A percentile compares a stretch with the other conserved stretches of the same genome.
Evolutionary conservation across 2,797 vertebrate genomes (phyloP).

Genomic region (Lepus oiostolus): DNA sequence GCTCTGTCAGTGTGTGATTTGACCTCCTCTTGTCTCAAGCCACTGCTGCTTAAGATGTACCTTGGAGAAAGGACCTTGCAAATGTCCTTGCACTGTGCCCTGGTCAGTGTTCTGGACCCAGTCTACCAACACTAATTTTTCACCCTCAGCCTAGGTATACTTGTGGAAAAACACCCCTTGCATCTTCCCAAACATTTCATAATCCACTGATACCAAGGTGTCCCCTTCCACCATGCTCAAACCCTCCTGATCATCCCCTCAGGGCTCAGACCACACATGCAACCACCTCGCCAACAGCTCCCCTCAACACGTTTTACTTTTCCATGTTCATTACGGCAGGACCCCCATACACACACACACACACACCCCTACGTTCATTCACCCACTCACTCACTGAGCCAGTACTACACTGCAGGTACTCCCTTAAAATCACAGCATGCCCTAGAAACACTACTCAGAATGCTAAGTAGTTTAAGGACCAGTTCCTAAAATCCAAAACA

Average conservation of each 20-base stretch:
- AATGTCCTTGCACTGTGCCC: constrained; percentile 93
- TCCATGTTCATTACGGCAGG: background rate
- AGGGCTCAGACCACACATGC: too few relatives aligned
- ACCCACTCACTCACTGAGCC: background rate
- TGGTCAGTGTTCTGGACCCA: constrained; percentile 95
- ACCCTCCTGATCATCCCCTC: background rate
- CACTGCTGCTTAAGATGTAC: constrained; percentile 95
- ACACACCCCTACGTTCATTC: background rate
- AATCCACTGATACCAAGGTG: constrained; percentile 94
- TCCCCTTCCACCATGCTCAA: constrained; percentile 90
- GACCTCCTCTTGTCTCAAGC: constrained; percentile 94
- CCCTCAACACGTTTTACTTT: background rate
- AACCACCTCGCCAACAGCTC: too few relatives aligned
- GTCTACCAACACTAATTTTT: constrained; percentile 94
- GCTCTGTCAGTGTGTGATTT: constrained; percentile 93
- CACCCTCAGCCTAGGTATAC: constrained; percentile 95
- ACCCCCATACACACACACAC: background rate
- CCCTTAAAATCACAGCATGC: background rate
- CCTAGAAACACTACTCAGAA: background rate
- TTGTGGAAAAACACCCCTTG: constrained; percentile 98
- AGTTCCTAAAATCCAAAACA: background rate
- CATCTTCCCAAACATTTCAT: constrained; percentile 95
- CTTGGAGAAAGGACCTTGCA: constrained; percentile 89
- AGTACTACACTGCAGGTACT: background rate
- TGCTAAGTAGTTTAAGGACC: background rate